Base-by-base conservation (phyloP, 92 coral and sea anemone species). In the Porites divaricata region DNA sequence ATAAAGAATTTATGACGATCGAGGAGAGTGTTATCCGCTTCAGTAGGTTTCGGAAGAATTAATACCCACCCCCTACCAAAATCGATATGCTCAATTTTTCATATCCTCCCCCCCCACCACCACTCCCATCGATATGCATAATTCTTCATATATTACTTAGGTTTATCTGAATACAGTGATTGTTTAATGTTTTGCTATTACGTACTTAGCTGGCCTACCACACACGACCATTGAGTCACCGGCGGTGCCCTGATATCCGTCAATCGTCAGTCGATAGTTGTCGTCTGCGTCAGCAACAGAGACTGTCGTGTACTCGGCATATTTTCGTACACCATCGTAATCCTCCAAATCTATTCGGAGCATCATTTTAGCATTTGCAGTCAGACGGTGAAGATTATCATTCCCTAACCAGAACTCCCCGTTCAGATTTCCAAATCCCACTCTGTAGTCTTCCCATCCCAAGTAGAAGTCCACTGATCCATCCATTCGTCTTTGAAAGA, bases 391-490 rank as follows among this genome's bases (percentile, higher is more conserved):
- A 12, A 89, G 81, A 56, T 74, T 75, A 69, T 90, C 88, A 16
- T 79, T 77, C 35, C 93, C 92, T 15, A 88, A 58, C 92, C 92
- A 88, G 80, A 77, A 77, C 86, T 89, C 93, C 21, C 87, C 79
- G n/a, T 10, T 53, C 68, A 86, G 72, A 72, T 80, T 86, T 23
- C 93, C 93, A 85, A 89, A 85, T 19, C 93, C 93, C n/a, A 67
- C 68, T 35, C 45, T 35, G 45, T 35, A 35, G 8, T 54, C 57
- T 62, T 56, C 70, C 86, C 86, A 81, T 35, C 26, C 71, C 14
- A 57, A 41, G 50, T 50, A 71, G 48, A 81, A 81, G 70, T 81
- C 86, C 48, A 81, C 86, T 21, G 78, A 81, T 41, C 78, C 45
- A 35, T 35, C 45, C 45, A 35, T 35, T 35, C 45, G 45, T 35